phyloP scores from a whole-genome alignment of 2,888 invertebrate genomes.

The Notocelia uddmanniana region DNA sequence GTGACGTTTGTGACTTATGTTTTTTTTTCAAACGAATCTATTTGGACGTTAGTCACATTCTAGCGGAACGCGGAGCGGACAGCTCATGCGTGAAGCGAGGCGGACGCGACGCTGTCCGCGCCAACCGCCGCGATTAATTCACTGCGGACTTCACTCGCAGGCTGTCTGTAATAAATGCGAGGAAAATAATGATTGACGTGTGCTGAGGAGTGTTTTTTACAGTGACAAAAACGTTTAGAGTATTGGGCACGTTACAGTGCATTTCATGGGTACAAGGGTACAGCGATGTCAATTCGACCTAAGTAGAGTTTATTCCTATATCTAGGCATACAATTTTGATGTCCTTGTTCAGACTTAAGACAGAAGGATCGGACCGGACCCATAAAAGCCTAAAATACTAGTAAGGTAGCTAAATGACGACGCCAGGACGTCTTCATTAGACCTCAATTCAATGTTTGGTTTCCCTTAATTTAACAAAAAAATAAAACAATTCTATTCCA shows the following conservation, averaged over 20 bases:
- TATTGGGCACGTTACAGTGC: background rate
- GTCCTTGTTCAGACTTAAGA: no score
- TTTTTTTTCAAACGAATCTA: constrained; percentile 1
- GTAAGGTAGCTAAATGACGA: no score
- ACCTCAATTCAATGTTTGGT: no score
- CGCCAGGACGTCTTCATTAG: no score
- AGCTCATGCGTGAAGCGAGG: constrained; percentile 29
- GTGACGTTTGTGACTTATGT: background rate
- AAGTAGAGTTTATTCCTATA: no score
- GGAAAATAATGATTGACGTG: constrained; percentile 27
- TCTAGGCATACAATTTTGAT: no score
- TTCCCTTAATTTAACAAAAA: no score
- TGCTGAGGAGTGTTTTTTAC: background rate
- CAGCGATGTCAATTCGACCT: background rate
- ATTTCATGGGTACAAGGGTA: background rate
- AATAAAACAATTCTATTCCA: no score
- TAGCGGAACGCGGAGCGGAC: constrained; percentile 19
- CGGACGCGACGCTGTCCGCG: constrained; percentile 25
- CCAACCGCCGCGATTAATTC: constrained; percentile 32
- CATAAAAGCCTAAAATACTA: no score
- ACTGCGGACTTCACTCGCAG: constrained; percentile 32
- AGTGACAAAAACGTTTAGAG: background rate
- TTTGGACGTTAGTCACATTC: constrained; percentile 15
- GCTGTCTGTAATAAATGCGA: constrained; percentile 13
- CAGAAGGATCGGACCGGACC: no score